Evolutionary conservation across 2,888 invertebrate genomes (phyloP).

Genomic region (Rutpela maculata): DNA sequence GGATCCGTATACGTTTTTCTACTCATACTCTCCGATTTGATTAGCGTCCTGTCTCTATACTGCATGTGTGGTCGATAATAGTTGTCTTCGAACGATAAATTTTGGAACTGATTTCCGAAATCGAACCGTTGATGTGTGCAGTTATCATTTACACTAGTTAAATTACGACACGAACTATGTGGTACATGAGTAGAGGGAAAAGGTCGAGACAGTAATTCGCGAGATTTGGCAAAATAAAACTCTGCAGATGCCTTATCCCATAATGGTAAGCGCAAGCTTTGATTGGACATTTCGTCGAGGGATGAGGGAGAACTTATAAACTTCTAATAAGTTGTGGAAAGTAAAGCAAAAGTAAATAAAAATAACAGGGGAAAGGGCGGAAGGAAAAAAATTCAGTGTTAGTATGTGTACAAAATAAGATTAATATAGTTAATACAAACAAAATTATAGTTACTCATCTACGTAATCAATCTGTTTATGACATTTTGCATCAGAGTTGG

Average conservation of each 20-base stretch:
- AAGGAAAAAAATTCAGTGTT: constrained; percentile 60
- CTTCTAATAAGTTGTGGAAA: constrained; percentile 58
- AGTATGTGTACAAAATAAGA: constrained; percentile 49
- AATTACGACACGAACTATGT: constrained; percentile 70
- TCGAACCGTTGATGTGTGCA: constrained; percentile 52
- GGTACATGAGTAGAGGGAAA: constrained; percentile 67
- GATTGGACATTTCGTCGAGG: constrained; percentile 73
- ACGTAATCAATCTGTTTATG: neutral
- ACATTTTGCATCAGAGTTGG: neutral
- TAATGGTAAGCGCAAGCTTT: constrained; percentile 77
- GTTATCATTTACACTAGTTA: constrained; percentile 60
- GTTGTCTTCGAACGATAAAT: constrained; percentile 66
- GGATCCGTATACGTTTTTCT: constrained; percentile 70
- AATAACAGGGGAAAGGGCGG: constrained; percentile 50
- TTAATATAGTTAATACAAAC: constrained; percentile 23
- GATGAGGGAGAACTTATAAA: constrained; percentile 76
- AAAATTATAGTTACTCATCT: constrained; percentile 9
- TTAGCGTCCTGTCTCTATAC: constrained; percentile 70
- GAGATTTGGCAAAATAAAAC: constrained; percentile 84
- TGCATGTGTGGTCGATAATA: constrained; percentile 60
- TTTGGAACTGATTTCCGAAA: constrained; percentile 65
- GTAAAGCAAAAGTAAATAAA: constrained; percentile 55
- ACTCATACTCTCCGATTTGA: constrained; percentile 73
- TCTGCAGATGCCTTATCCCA: constrained; percentile 86
- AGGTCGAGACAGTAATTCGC: constrained; percentile 81